Evolutionary conservation across 2,797 vertebrate species (phyloP).

Genomic region (Malurus leucopterus): DNA sequence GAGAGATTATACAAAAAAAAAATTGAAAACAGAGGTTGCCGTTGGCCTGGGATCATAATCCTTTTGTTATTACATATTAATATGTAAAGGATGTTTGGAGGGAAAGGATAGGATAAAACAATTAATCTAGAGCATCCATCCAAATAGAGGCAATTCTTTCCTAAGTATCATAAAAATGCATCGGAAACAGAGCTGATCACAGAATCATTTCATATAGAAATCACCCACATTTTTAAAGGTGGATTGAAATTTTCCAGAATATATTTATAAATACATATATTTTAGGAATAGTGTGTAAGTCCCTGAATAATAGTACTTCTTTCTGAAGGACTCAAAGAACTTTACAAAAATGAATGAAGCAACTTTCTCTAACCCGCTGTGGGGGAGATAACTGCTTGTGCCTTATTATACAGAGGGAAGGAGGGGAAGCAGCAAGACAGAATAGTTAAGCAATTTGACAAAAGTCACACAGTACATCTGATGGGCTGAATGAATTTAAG

Average conservation of each 20-base stretch:
- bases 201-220: not conserved
- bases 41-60: not conserved
- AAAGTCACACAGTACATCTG: not conserved
- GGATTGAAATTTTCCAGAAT: not conserved
- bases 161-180: not conserved
- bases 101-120: slow-evolving; percentile 12
- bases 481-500: not conserved
- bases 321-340: not conserved
- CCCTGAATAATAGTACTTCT: not conserved
- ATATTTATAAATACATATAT: not conserved
- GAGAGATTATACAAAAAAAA: not conserved
- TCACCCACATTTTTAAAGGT: not conserved
- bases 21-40: not conserved
- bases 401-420: not conserved
- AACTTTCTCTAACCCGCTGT: not conserved
- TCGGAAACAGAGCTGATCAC: not conserved
- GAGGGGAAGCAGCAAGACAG: not conserved
- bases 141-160: slow-evolving; percentile 30
- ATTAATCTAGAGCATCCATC: slow-evolving; percentile 26
- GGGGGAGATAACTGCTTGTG: slow-evolving; percentile 8
- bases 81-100: slow-evolving; percentile 20
- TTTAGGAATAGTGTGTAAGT: not conserved
- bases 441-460: not conserved
- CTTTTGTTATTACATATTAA: slow-evolving; percentile 5
- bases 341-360: not conserved